Conservation (phyloP, 2,113 vertebrate species). For the Nesoenas mayeri region DNA sequence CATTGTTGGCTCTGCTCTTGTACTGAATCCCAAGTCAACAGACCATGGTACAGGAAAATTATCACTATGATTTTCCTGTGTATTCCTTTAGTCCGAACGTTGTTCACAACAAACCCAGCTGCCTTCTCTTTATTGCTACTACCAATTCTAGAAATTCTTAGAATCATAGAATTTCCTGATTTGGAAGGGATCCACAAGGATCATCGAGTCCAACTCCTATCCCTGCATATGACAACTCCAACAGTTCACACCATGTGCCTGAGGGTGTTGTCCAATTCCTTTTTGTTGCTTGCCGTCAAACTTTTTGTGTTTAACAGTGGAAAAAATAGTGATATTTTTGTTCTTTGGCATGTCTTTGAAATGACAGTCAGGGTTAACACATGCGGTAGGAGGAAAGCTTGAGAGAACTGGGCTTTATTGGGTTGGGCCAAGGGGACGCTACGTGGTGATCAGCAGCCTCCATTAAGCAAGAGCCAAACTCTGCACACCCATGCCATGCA, state of each 20-base stretch:
- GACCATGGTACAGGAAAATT: background rate
- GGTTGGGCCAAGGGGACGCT: background rate
- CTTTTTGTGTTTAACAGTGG: background rate
- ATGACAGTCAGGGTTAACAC: background rate
- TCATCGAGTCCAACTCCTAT: too few relatives aligned
- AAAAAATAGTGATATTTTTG: background rate
- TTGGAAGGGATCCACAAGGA: too few relatives aligned
- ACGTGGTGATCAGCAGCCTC: background rate
- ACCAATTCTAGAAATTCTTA: background rate
- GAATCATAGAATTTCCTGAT: too few relatives aligned
- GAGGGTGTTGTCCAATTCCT: too few relatives aligned
- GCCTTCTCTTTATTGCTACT: background rate
- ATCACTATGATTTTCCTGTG: rapidly evolving
- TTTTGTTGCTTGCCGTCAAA: background rate
- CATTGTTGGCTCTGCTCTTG: background rate
- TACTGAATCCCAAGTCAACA: background rate
- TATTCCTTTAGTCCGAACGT: background rate
- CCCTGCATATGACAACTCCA: too few relatives aligned
- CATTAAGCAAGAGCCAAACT: background rate
- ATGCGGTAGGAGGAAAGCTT: background rate
- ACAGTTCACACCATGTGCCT: too few relatives aligned
- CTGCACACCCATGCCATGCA: rapidly evolving
- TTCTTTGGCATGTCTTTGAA: background rate
- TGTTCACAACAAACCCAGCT: background rate
- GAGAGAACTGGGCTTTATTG: background rate